Percentiles rank a stretch among this genome's conserved stretches.
These are phyloP conservation scores for Corydoras maculifer DNA, from an alignment of 2,113 vertebrate species.

Conservation along the genomic window DNA sequence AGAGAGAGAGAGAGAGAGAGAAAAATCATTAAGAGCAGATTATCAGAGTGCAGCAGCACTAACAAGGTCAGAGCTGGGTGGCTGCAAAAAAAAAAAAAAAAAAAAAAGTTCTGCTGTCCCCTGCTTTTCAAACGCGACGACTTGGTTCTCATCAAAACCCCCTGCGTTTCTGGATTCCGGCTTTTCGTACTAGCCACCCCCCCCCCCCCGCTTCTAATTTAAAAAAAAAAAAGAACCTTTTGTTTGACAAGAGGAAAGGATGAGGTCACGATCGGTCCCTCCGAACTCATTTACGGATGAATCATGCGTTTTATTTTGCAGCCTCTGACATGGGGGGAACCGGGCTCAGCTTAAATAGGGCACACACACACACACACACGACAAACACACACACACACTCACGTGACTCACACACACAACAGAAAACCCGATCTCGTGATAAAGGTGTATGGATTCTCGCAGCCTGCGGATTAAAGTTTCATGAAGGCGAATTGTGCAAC, in stretches of 20 bases:
- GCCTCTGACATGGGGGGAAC: slow-evolving; percentile 32
- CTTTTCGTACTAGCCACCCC: slow-evolving; percentile 31
- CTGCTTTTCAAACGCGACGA: slow-evolving; percentile 38
- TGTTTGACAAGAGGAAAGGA: slow-evolving; percentile 50
- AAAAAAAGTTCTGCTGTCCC: slow-evolving; percentile 53
- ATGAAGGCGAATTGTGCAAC: too few species aligned
- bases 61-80: slow-evolving; percentile 74
- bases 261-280: slow-evolving; percentile 56
- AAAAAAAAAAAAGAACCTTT: slow-evolving; percentile 45
- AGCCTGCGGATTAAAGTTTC: too few species aligned
- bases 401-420: neutral
- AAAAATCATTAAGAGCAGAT: slow-evolving; percentile 83
- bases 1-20: slow-evolving; percentile 27
- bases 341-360: slow-evolving; percentile 36
- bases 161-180: neutral
- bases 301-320: slow-evolving; percentile 41
- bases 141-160: slow-evolving; percentile 33
- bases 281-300: slow-evolving; percentile 43
- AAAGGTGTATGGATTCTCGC: too few species aligned
- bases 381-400: slow-evolving; percentile 8
- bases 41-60: slow-evolving; percentile 72
- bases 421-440: neutral
- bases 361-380: slow-evolving; percentile 3
- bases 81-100: slow-evolving; percentile 33
- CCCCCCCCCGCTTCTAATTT: neutral